Conservation (phyloP, 1,140 invertebrate genomes). For the Bombus difficillimus region DNA sequence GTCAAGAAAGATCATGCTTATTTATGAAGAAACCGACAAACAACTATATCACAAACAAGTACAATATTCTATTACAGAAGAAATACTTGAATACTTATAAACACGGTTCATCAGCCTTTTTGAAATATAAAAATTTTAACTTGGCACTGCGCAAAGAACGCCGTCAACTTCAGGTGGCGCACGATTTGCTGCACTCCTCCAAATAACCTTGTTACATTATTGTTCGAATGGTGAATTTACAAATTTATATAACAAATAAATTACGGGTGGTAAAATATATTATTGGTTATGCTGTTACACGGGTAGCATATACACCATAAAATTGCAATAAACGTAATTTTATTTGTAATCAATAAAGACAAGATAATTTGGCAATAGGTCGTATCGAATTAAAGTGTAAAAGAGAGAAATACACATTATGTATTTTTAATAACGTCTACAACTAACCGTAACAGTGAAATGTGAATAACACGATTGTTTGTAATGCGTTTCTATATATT, state of each 20-base stretch:
- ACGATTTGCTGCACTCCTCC: constrained; percentile 39
- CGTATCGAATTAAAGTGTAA: neutral
- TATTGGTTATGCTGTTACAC: neutral
- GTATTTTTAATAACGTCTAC: neutral
- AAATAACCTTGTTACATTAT: constrained; percentile 60
- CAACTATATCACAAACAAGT: neutral
- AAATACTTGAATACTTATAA: neutral
- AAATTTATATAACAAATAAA: constrained; percentile 25
- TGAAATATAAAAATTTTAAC: constrained; percentile 27
- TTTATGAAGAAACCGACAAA: too few species aligned
- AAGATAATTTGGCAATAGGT: neutral
- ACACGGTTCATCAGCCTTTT: neutral
- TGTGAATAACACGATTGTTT: constrained; percentile 2
- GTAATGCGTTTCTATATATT: constrained; percentile 7
- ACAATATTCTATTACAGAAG: neutral
- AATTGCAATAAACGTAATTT: neutral
- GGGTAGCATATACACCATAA: neutral
- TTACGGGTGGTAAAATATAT: neutral
- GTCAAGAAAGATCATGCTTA: neutral
- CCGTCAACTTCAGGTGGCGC: constrained; percentile 53
- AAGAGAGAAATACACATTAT: neutral
- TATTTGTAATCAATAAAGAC: neutral
- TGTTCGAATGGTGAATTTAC: constrained; percentile 34
- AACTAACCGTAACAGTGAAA: neutral
- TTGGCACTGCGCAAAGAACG: constrained; percentile 32